A percentile compares a stretch with the other conserved stretches of the same genome.
These are phyloP conservation scores for Myotis findleyi DNA, from an alignment of 2,797 vertebrate species.

Conservation along the genomic window DNA sequence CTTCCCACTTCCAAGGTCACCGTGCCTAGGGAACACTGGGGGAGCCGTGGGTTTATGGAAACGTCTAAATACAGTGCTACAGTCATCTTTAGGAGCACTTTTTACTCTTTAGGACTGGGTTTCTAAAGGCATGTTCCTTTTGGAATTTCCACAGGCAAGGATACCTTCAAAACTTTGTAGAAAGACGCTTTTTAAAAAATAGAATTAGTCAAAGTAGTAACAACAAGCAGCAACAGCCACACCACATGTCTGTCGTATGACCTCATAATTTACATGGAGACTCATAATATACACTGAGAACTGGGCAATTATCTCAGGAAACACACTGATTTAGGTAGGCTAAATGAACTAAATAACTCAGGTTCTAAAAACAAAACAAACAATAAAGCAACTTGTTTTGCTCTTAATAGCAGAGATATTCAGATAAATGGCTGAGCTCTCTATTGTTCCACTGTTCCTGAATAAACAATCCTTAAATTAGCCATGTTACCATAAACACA, in stretches of 20 bases:
- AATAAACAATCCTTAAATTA: neutral
- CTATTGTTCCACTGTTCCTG: neutral
- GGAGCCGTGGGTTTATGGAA: slow-evolving; percentile 15
- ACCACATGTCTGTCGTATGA: neutral
- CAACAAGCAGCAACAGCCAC: neutral
- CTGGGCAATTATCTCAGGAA: slow-evolving; percentile 13
- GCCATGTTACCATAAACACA: neutral
- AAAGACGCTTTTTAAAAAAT: slow-evolving; percentile 36
- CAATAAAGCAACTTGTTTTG: neutral
- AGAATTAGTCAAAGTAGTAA: neutral
- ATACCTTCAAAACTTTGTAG: neutral
- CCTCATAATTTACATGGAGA: neutral
- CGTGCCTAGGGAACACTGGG: slow-evolving; percentile 94
- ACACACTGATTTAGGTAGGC: neutral
- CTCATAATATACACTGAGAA: neutral
- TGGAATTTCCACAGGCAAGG: neutral
- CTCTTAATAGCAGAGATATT: neutral
- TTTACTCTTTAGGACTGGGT: neutral
- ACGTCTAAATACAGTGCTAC: slow-evolving; percentile 43
- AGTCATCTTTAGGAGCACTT: slow-evolving; percentile 36
- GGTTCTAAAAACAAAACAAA: neutral
- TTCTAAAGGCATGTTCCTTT: slow-evolving; percentile 40
- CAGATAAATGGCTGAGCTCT: neutral
- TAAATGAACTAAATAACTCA: neutral
- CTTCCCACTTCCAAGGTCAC: slow-evolving; percentile 95